Conservation (phyloP, 2,888 invertebrate species). For the Physocephala rufipes region DNA sequence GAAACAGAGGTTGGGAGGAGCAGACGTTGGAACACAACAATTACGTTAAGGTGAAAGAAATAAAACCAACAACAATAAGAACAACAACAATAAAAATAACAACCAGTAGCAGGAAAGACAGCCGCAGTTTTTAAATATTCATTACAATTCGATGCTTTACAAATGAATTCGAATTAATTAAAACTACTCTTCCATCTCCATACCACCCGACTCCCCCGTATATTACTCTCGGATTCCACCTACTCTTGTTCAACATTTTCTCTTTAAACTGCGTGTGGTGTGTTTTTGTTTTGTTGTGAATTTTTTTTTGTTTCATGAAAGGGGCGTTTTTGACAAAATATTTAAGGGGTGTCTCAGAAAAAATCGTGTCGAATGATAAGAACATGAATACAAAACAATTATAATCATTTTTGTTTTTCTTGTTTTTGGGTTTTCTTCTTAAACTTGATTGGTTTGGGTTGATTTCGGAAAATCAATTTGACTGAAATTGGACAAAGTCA, state of each 20-base stretch:
- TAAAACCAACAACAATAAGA: conserved; percentile 9
- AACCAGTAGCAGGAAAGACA: conserved; percentile 23
- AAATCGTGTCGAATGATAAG: conserved; percentile 14
- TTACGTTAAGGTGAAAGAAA: background rate
- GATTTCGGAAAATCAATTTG: background rate
- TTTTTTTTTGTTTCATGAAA: background rate
- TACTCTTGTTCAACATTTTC: no score
- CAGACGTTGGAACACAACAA: background rate
- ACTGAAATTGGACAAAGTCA: no score
- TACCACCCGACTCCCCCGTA: no score
- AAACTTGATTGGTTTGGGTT: background rate
- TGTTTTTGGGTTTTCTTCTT: background rate
- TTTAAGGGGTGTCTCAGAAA: conserved; percentile 25
- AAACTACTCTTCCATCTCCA: background rate
- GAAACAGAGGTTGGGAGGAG: background rate
- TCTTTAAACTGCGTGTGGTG: background rate
- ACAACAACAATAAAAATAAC: conserved; percentile 24
- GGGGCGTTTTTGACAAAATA: conserved; percentile 29
- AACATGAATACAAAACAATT: background rate
- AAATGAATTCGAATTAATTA: conserved; percentile 25
- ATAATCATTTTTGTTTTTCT: conserved; percentile 1
- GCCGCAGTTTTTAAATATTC: conserved; percentile 27
- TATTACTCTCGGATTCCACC: no score
- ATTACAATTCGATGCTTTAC: conserved; percentile 23
- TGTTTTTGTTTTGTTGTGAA: background rate